Evolutionary conservation across 2,888 invertebrate genomes (phyloP), one percentile per base, ranked within the genome.

Genomic region (Sylvicola cinctus): DNA sequence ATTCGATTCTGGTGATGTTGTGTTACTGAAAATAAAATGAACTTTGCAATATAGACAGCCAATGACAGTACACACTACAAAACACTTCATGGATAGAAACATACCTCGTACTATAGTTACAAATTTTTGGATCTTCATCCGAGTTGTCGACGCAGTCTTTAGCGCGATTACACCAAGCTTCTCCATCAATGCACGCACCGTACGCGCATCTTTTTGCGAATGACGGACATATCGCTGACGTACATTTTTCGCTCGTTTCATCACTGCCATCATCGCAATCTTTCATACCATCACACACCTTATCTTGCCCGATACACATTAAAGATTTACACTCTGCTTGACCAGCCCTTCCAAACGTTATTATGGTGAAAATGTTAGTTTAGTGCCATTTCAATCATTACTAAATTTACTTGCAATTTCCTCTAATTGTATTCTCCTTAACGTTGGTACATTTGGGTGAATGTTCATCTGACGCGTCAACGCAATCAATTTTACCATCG

Each of bases 201-300:
- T 28, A 35, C 2, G 17, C 11, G 12, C 35, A 20, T 20, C 8
- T 20, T 20, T 20, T 20, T 8, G 20, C 4, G 8, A 20, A 20
- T 8, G 20, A 20, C 20, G 20, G 20, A 20, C 20, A 20, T 20
- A 20, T 20, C 20, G 8, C 20, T 20, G 20, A 20, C 20, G 34
- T 32, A 29, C 41, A 41, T 16, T 33, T 27, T 2, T 16, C 14
- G 3, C 31, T 36, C 1, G 44, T 44, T 39, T 50, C 50, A 40
- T 50, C 50, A 2, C 45, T 44, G 12, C 40, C 40, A 39, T 49
- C 49, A 0, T 11, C 2, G 31, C 49, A 49, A 34, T 49, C 33
- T 2, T 17, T 8, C 2, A 10, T 60, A 3, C 63, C 60, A 41
- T 70, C 67, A 0, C 50, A 50, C 7, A 28, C 6, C 14, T 28